Evolutionary conservation across 1,140 invertebrate genomes (phyloP), one percentile per base, ranked within the genome.

Genomic region (Manduca sexta): DNA sequence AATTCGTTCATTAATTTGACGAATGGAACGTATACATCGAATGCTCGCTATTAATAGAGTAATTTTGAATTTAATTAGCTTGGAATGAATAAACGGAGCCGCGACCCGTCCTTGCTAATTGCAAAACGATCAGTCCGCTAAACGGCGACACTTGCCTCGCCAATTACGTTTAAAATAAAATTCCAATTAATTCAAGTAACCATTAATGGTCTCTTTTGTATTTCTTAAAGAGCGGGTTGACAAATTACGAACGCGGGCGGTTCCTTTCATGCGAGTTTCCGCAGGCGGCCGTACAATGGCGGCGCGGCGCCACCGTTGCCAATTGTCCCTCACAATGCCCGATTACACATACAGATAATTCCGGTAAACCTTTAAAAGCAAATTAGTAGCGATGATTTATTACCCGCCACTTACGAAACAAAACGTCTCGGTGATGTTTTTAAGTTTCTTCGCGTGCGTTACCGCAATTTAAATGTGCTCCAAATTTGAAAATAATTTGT

Each of bases 301-400:
- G 44, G 49, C 44, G 49, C 47, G 66, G 65, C 67, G 69, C 71
- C 62, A 64, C 45, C 16, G 29, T 61, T 41, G 64, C 58, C 62
- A 60, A 69, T 73, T 77, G 68, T 77, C 60, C 54, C 58, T 52
- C 52, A 79, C 73, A 79, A 75, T 73, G 61, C 57, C 48, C 69
- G 69, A 74, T 77, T 75, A 67, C 73, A 69, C 73, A 71, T 63
- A 64, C 64, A 74, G 68, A 78, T 76, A 79, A 75, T 66, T 70
- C 68, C 63, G 66, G 63, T 64, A 57, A 80, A 84, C 71, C 69
- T 84, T 84, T 81, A 84, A 84, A 84, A 84, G 78, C 81, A 84
- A 84, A 84, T 84, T 83, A 84, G 78, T 71, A 67, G 72, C 66
- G 58, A 79, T 84, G 81, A 84, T 84, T 84, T 84, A 84, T 84